Conservation (phyloP, 2,797 vertebrate genomes). For the Lates japonicus region DNA sequence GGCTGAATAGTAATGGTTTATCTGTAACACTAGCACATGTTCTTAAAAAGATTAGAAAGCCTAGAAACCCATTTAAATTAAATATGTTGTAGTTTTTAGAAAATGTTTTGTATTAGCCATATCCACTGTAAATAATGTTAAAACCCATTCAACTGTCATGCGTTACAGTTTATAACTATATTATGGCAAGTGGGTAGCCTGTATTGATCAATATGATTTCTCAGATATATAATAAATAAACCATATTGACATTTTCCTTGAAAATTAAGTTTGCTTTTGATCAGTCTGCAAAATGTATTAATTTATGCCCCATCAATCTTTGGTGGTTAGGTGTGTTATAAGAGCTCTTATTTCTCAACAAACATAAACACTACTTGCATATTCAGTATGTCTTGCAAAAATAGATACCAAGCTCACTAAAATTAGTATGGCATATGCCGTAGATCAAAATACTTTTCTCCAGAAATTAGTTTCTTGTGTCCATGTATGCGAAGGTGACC, state of each 20-base stretch:
- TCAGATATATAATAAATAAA: not conserved
- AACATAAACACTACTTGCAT: not conserved
- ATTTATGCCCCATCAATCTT: not conserved
- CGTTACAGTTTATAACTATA: not conserved
- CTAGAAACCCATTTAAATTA: not conserved
- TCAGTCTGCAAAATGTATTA: not conserved
- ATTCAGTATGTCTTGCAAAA: not conserved
- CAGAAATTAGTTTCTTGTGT: constrained; percentile 8
- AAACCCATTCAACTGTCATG: not conserved
- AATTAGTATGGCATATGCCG: not conserved
- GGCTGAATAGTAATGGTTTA: not conserved
- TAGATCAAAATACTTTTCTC: not conserved
- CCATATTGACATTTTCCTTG: not conserved
- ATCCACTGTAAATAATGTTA: not conserved
- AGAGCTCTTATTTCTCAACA: not conserved
- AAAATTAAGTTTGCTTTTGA: not conserved
- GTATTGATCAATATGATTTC: not conserved
- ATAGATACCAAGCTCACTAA: not conserved
- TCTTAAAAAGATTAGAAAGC: not conserved
- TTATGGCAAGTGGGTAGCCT: not conserved
- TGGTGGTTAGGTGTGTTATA: not conserved
- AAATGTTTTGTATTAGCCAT: not conserved
- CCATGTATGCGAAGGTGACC: constrained; percentile 7
- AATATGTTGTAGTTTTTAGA: not conserved
- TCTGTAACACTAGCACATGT: not conserved